These are phyloP conservation scores for Drosophila prostipennis DNA, from an alignment of 2,888 invertebrate genomes.

Conservation along the genomic window DNA sequence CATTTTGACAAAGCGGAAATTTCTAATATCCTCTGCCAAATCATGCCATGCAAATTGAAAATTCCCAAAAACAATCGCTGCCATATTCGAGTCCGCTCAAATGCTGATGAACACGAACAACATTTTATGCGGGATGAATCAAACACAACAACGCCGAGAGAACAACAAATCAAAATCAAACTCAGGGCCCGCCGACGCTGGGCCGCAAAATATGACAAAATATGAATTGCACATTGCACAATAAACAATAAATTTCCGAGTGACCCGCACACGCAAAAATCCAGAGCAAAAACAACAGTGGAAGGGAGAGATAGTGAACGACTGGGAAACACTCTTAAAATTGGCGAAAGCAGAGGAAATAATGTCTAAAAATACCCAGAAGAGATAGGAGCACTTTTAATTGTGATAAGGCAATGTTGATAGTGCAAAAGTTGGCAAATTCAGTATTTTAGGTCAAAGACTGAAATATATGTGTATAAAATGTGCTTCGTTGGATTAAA, in stretches of 20 bases:
- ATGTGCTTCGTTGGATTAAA: too few species aligned
- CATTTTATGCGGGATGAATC: slow-evolving; percentile 67
- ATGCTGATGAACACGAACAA: slow-evolving; percentile 47
- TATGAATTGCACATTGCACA: slow-evolving; percentile 64
- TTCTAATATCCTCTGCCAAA: slow-evolving; percentile 26
- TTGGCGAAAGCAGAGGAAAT: not conserved
- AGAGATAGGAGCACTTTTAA: not conserved
- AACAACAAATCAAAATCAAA: slow-evolving; percentile 68
- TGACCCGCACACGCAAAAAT: slow-evolving; percentile 40
- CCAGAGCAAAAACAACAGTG: slow-evolving; percentile 12
- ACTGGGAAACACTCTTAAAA: slow-evolving; percentile 22
- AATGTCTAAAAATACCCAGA: not conserved
- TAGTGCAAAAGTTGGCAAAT: not conserved
- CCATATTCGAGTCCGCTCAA: slow-evolving; percentile 29
- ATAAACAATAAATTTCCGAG: slow-evolving; percentile 75
- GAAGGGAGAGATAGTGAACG: slow-evolving; percentile 3
- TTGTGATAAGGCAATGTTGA: slow-evolving; percentile 1
- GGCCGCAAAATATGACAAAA: slow-evolving; percentile 64
- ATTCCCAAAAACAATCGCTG: slow-evolving; percentile 47
- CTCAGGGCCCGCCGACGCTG: slow-evolving; percentile 47
- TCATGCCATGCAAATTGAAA: slow-evolving; percentile 46
- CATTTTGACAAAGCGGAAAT: slow-evolving; percentile 38
- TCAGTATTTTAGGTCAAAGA: not conserved
- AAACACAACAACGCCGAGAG: slow-evolving; percentile 25
- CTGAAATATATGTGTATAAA: too few species aligned